phyloP scores from a whole-genome alignment of 2,888 invertebrate genomes.

The Pilophorus perplexus region DNA sequence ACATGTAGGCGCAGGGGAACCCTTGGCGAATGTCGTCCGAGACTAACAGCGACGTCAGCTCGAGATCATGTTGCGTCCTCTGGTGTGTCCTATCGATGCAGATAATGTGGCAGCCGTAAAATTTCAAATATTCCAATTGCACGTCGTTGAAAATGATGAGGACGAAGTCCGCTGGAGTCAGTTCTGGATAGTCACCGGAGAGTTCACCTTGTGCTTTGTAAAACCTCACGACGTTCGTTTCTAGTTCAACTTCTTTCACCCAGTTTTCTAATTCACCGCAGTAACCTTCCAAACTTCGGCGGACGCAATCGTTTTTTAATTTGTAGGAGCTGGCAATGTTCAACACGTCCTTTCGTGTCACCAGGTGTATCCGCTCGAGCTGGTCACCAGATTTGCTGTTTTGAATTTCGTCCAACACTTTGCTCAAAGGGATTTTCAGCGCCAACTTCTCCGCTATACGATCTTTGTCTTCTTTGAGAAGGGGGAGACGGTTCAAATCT shows the following conservation, averaged over 20 bases:
- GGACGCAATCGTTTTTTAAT: constrained; percentile 13
- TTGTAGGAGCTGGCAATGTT: constrained; percentile 23
- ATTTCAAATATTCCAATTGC: constrained; percentile 8
- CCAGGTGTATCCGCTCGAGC: constrained; percentile 21
- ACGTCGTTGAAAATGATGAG: constrained; percentile 13
- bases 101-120: not conserved
- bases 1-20: constrained; percentile 26
- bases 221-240: constrained; percentile 7
- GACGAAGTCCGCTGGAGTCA: constrained; percentile 10
- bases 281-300: constrained; percentile 14
- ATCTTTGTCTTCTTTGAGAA: constrained; percentile 30
- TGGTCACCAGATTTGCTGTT: constrained; percentile 15
- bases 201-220: constrained; percentile 24
- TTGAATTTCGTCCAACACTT: constrained; percentile 41
- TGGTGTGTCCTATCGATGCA: constrained; percentile 24
- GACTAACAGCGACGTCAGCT: constrained; percentile 1
- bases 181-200: not conserved
- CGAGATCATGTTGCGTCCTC: constrained; percentile 5
- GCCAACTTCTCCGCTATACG: constrained; percentile 43
- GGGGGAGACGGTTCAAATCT: constrained; percentile 38
- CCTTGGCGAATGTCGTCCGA: constrained; percentile 19
- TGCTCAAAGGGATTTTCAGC: constrained; percentile 38
- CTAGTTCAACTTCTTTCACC: constrained; percentile 1
- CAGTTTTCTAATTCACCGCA: constrained; percentile 10
- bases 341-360: constrained; percentile 24